phyloP scores from a whole-genome alignment of 2,888 invertebrate genomes.

The Drosophila borborema region DNA sequence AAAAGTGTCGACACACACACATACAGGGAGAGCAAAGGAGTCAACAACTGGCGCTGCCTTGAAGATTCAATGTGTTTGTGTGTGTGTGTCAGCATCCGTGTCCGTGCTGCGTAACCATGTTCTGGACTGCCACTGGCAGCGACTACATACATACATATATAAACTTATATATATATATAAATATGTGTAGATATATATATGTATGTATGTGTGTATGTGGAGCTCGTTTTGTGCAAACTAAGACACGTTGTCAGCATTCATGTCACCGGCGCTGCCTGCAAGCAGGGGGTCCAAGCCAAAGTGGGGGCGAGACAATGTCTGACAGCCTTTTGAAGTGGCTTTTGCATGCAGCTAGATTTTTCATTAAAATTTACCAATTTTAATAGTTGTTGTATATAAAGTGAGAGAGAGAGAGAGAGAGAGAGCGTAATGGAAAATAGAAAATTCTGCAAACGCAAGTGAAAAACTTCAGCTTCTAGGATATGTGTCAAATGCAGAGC shows the following conservation, averaged over 20 bases:
- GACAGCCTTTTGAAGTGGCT: slow-evolving; percentile 66
- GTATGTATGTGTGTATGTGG: slow-evolving; percentile 40
- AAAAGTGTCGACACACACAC: slow-evolving; percentile 64
- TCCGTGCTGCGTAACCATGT: slow-evolving; percentile 38
- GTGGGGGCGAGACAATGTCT: slow-evolving; percentile 9
- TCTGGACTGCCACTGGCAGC: slow-evolving; percentile 48
- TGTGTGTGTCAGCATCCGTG: slow-evolving; percentile 49
- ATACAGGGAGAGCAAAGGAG: slow-evolving; percentile 36
- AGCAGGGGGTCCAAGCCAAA: slow-evolving; percentile 1
- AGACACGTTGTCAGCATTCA: slow-evolving; percentile 82
- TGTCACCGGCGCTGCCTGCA: slow-evolving; percentile 65
- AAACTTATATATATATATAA: neutral
- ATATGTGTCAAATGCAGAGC: slow-evolving; percentile 57
- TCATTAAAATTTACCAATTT: slow-evolving; percentile 73
- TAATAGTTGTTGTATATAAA: slow-evolving; percentile 52
- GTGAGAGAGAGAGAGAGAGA: slow-evolving; percentile 4
- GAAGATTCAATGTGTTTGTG: slow-evolving; percentile 21
- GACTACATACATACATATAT: slow-evolving; percentile 12
- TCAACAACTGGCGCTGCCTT: slow-evolving; percentile 53
- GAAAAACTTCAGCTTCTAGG: slow-evolving; percentile 42
- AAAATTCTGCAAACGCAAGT: slow-evolving; percentile 51
- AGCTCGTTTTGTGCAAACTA: slow-evolving; percentile 78
- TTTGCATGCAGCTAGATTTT: slow-evolving; percentile 68
- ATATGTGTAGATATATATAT: neutral
- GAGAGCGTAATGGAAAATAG: slow-evolving; percentile 28